Evolutionary conservation across 2,113 vertebrate genomes (phyloP), one percentile per base, ranked within the genome.

Genomic region (Sander lucioperca): DNA sequence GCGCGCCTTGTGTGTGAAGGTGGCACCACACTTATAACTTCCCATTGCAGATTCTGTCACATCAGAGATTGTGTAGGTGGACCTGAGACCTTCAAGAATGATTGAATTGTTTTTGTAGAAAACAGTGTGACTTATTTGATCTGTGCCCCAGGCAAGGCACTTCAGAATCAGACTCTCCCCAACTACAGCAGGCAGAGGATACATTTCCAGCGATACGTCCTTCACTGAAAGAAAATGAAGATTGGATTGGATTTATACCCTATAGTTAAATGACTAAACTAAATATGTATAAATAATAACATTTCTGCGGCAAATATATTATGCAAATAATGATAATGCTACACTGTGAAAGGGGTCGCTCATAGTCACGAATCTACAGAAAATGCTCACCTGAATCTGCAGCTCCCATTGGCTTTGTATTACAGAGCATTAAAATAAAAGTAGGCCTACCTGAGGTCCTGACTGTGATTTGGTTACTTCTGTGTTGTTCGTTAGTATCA

Each of bases 81-180:
- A 1, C 4, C 0, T 11, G 0, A 0, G 0, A 16, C 1, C 0
- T 0, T 0, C 0, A 0, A 0, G 0, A 13, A 88, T 1, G 0
- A 0, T 0, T 2, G 0, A 0, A 0, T 7, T 0, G 8, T 88
- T 0, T 77, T 72, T 85, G 50, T 65, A 89, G 80, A 94, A 92
- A 11, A 12, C 1, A 2, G 61, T 4, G 0, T 0, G 1, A 0
- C 7, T 59, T 1, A 92, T 73, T 10, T 6, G 0, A 8, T 68
- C 6, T 10, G 82, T 67, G 51, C 87, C 87, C 84, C 82, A 80
- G 51, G 19, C 66, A 0, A 48, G n/a, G 57, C 93, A 94, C 12
- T 1, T 62, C 64, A 94, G 80, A n/a, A 7, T 76, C 73, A 94
- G 19, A 12, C 0, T 10, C 5, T 88, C 66, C 21, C 88, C 91